phyloP scores from a whole-genome alignment of 2,888 invertebrate genomes.

The Habroteleia sp. region DNA sequence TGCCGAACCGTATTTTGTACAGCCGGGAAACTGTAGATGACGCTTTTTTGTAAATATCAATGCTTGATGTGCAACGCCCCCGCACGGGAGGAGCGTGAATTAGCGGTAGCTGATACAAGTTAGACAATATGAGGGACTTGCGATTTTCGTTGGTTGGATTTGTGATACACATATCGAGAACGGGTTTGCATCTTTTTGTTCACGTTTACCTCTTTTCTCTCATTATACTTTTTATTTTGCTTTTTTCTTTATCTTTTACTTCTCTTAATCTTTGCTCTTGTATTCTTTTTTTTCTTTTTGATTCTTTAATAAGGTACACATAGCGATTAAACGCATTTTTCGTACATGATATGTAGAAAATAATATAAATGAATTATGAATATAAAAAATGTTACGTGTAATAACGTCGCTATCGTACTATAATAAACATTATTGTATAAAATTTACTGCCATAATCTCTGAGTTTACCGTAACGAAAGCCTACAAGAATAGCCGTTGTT shows the following conservation, averaged over 20 bases:
- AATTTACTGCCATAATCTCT: slow-evolving; percentile 80
- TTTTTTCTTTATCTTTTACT: slow-evolving; percentile 7
- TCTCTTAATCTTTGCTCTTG: background rate
- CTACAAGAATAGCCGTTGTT: slow-evolving; percentile 75
- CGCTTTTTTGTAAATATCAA: slow-evolving; percentile 52
- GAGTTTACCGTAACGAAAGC: slow-evolving; percentile 72
- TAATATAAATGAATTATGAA: slow-evolving; percentile 61
- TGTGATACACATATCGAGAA: slow-evolving; percentile 66
- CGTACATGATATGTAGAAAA: slow-evolving; percentile 66
- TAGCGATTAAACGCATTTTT: slow-evolving; percentile 69
- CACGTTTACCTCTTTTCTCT: background rate
- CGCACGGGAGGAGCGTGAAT: slow-evolving; percentile 7
- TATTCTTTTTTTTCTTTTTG: slow-evolving; percentile 10
- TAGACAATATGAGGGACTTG: slow-evolving; percentile 47
- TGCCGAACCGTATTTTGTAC: slow-evolving; percentile 50
- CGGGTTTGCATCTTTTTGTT: background rate
- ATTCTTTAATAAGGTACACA: slow-evolving; percentile 72
- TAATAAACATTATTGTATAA: slow-evolving; percentile 78
- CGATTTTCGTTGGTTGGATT: slow-evolving; percentile 61
- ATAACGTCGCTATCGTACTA: slow-evolving; percentile 68
- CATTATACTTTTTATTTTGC: slow-evolving; percentile 1
- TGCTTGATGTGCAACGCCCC: slow-evolving; percentile 36
- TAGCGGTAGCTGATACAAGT: slow-evolving; percentile 33
- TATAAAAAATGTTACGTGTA: slow-evolving; percentile 70
- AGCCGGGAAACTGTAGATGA: slow-evolving; percentile 30